Evolutionary conservation across 2,113 vertebrate genomes (phyloP).

Genomic region (Pithys albifrons): DNA sequence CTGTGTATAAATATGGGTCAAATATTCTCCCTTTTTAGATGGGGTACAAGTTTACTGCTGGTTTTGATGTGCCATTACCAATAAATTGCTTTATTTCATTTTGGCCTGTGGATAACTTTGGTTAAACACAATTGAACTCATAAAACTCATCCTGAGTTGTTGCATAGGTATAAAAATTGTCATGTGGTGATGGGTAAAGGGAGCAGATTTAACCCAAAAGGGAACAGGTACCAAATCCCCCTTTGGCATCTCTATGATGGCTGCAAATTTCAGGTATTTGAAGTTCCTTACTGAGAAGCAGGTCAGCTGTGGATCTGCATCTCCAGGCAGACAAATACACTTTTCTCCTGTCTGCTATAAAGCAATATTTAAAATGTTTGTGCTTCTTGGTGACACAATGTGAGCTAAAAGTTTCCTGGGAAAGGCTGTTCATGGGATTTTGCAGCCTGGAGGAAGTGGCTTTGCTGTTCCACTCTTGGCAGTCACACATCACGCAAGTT

Average conservation of each 20-base stretch:
- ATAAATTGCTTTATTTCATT: conserved; percentile 60
- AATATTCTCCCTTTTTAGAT: not conserved
- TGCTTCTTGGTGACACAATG: not conserved
- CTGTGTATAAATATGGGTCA: not conserved
- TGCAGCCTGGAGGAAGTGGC: not conserved
- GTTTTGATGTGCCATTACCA: not conserved
- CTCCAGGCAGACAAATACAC: not conserved
- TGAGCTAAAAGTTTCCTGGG: not conserved
- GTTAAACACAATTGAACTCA: not conserved
- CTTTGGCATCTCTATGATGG: not conserved
- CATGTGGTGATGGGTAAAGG: fast-evolving
- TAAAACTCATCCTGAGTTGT: not conserved
- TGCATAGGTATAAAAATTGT: not conserved
- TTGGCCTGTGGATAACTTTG: not conserved
- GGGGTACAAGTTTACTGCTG: not conserved
- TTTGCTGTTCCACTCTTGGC: not conserved
- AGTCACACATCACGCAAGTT: fast-evolving
- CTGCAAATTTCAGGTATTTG: not conserved
- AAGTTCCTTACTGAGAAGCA: not conserved
- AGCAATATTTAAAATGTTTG: not conserved
- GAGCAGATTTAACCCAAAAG: not conserved
- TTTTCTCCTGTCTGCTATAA: not conserved
- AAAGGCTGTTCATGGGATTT: not conserved
- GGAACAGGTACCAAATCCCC: fast-evolving
- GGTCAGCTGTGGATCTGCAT: not conserved